Base-by-base conservation (phyloP, 2,113 vertebrate species). In the Propithecus coquereli region DNA sequence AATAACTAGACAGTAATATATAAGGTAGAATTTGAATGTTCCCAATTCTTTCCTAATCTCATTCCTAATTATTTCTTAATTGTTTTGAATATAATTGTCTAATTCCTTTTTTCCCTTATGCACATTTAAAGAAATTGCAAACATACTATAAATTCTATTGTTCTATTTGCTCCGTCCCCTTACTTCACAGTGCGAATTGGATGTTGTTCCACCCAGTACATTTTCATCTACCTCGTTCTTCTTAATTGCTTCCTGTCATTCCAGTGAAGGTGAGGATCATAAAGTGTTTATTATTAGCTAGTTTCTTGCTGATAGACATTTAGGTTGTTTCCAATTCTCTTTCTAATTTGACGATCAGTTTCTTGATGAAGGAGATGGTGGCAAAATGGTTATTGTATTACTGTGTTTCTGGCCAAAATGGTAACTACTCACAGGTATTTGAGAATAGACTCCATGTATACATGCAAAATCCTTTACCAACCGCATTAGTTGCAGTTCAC, bases 241-340 rank as follows among this genome's bases (percentile, higher is more conserved):
- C 45, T 92, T 96, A 71, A 94, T 68, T 76, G 37, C 10, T 84
- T 94, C 16, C 52, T 74, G 54, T 47, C 59, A 92, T 76, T 40
- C 17, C 30, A 87, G 1, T 83, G 63, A 96, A 76, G 13, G 50
- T 61, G 14, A 71, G 5, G 61, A 93, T 91, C 52, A 89, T 82
- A 61, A 76, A 91, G 34, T 82, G 86, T 80, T 84, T 57, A 57
- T 22, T 22, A 22, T 22, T 92, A 92, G 45, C 57, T 80, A 84
- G 89, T 57, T 93, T 83, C 61, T 59, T 87, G 71, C 22, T 87
- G 63, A 77, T 95, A 14, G 47, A 45, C 76, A 93, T 76, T 95
- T 95, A 59, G 7, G 3, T 88, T 88, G 66, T 54, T 93, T 96
- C 61, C 32, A 95, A 63, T 96, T 94, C 43, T 88, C 43, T 95